Conservation (phyloP, 2,888 invertebrate species). For the Oegoconia quadripuncta region DNA sequence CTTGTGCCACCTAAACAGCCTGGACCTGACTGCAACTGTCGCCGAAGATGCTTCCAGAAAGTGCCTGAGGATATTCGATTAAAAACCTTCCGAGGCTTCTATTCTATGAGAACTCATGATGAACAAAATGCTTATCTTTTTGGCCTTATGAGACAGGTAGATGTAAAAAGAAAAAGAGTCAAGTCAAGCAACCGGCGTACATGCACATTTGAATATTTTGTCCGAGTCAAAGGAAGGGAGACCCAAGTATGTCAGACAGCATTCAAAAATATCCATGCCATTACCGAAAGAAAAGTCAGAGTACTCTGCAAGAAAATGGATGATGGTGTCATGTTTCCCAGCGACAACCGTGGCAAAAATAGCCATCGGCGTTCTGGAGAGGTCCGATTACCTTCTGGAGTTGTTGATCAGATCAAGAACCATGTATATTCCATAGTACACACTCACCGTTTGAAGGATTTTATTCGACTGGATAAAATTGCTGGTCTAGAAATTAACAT, state of each 20-base stretch:
- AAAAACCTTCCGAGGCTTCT: slow-evolving; percentile 77
- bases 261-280: slow-evolving; percentile 79
- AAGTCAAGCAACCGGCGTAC: slow-evolving; percentile 74
- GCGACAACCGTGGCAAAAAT: slow-evolving; percentile 77
- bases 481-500: slow-evolving; percentile 78
- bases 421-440: slow-evolving; percentile 76
- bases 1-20: slow-evolving; percentile 76
- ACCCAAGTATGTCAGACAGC: slow-evolving; percentile 79
- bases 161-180: slow-evolving; percentile 77
- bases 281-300: slow-evolving; percentile 77
- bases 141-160: slow-evolving; percentile 78
- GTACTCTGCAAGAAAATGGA: slow-evolving; percentile 80
- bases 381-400: slow-evolving; percentile 67
- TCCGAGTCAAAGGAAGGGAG: slow-evolving; percentile 75
- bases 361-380: slow-evolving; percentile 73
- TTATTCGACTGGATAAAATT: slow-evolving; percentile 74
- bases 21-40: slow-evolving; percentile 75
- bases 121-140: slow-evolving; percentile 80
- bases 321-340: slow-evolving; percentile 78
- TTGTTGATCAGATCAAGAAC: slow-evolving; percentile 74
- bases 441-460: slow-evolving; percentile 72
- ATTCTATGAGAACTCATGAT: slow-evolving; percentile 78
- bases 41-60: slow-evolving; percentile 72
- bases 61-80: slow-evolving; percentile 70
- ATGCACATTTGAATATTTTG: slow-evolving; percentile 78